Conservation (phyloP, 2,888 invertebrate species). For the Nymphalis c-album region DNA sequence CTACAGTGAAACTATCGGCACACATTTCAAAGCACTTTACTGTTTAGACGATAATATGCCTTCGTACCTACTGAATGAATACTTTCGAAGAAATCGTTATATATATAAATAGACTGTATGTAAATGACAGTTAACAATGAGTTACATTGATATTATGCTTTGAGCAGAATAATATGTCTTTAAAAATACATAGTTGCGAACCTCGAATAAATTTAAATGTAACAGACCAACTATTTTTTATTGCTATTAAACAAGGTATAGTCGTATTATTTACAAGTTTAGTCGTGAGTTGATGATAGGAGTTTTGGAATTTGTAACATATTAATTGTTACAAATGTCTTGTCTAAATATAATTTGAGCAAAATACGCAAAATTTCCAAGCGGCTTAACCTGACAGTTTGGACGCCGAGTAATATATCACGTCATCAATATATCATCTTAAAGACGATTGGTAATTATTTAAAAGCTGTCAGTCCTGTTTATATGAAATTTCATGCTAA, state of each 20-base stretch:
- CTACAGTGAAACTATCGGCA: slow-evolving; percentile 33
- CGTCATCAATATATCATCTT: slow-evolving; percentile 28
- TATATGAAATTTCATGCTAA: slow-evolving; percentile 42
- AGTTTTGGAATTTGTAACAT: neutral
- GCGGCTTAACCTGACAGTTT: slow-evolving; percentile 4
- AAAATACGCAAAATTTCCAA: slow-evolving; percentile 13
- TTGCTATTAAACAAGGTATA: no score
- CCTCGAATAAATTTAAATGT: no score
- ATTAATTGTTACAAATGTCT: neutral
- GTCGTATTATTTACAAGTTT: no score
- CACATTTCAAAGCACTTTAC: slow-evolving; percentile 26
- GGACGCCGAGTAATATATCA: slow-evolving; percentile 21
- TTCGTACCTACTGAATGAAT: neutral
- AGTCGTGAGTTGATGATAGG: no score
- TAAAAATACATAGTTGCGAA: no score
- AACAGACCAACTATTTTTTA: no score
- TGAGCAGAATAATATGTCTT: no score
- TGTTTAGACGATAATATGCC: slow-evolving; percentile 13
- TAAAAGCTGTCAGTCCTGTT: slow-evolving; percentile 45
- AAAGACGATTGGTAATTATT: slow-evolving; percentile 33
- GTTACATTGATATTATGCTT: neutral
- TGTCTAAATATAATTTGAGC: slow-evolving; percentile 11
- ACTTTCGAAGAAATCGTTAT: neutral
- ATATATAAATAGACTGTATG: neutral
- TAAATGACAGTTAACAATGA: neutral